Base-by-base conservation (phyloP, 2,888 invertebrate genomes). In the Pollenia angustigena region DNA sequence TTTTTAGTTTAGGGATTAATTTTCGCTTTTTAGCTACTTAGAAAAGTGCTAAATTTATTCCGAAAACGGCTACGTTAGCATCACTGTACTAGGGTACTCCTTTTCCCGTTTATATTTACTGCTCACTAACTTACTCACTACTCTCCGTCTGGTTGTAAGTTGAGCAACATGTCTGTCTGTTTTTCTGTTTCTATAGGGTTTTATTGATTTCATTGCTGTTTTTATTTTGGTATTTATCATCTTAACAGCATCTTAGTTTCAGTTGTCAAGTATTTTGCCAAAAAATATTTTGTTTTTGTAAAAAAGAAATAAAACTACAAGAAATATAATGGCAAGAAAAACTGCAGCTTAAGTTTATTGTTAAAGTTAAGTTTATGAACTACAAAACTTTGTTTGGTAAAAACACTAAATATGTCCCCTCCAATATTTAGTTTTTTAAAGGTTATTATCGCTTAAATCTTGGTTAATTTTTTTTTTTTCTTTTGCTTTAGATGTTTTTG, bases 301-400 rank as follows among this genome's bases (percentile, higher is more conserved):
- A 14, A 62, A 76, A 76, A 16, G n/a, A 80, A 58, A 79, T 71
- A 62, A 58, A 50, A 72, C 48, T 11, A 58, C 14, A 52, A 68
- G 23, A n/a, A 14, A 48, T 81, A 78, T 68, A 78, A 66, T 54
- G 46, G n/a, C 40, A 60, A n/a, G 8, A 60, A 62, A 72, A 64
- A 40, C 18, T 40, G 16, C 18, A 56, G 18, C 50, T 71, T 75
- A 44, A 52, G 48, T 85, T 81, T 52, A 58, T 50, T 76, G 64
- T 66, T 78, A 52, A 85, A 85, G 78, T 85, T 85, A 81, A 85
- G 85, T 74, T 85, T 85, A 72, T 81, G 81, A 81, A 85, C 85
- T 81, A 71, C 81, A 58, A 78, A 66, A 81, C 3, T 60, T 52
- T 76, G 6, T 52, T 62, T 50, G 16, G 6, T 32, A 50, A 68